These are phyloP conservation scores for Macrocentrus cingulum DNA, from an alignment of 1,140 invertebrate species.

Conservation along the genomic window DNA sequence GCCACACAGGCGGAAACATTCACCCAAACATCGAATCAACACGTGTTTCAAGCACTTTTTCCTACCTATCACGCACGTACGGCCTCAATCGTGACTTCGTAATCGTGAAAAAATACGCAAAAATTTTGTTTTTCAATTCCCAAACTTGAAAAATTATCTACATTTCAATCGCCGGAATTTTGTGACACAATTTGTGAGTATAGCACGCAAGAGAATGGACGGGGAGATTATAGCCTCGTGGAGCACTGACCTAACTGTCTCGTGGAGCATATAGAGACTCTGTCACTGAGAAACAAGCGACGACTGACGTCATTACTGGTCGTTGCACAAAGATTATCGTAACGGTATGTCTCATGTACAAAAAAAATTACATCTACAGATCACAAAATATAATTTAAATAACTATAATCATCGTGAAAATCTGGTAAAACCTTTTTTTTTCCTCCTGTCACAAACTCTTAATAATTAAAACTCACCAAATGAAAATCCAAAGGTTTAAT, in stretches of 20 bases:
- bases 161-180: too few relatives aligned
- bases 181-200: slow-evolving; percentile 12
- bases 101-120: slow-evolving; percentile 10
- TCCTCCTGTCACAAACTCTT: too few relatives aligned
- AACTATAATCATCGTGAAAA: too few relatives aligned
- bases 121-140: not conserved
- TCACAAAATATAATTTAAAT: too few relatives aligned
- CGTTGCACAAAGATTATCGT: not conserved
- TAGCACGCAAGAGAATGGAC: slow-evolving; percentile 15
- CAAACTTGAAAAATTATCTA: not conserved
- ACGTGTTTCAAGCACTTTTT: slow-evolving; percentile 1
- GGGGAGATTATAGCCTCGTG: not conserved
- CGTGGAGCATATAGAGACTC: slow-evolving; percentile 17
- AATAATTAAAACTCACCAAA: too few relatives aligned
- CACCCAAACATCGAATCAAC: not conserved
- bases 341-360: not conserved
- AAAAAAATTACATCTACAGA: too few relatives aligned
- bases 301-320: too few relatives aligned
- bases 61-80: too few relatives aligned
- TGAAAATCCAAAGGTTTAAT: too few relatives aligned
- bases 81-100: not conserved
- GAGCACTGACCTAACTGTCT: slow-evolving; percentile 23
- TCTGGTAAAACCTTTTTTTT: too few relatives aligned
- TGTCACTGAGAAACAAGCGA: slow-evolving; percentile 3
- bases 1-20: not conserved